Percentiles rank a stretch among this genome's conserved stretches.
Conservation (phyloP, 2,113 vertebrate genomes). For the Lagopus leucura region DNA sequence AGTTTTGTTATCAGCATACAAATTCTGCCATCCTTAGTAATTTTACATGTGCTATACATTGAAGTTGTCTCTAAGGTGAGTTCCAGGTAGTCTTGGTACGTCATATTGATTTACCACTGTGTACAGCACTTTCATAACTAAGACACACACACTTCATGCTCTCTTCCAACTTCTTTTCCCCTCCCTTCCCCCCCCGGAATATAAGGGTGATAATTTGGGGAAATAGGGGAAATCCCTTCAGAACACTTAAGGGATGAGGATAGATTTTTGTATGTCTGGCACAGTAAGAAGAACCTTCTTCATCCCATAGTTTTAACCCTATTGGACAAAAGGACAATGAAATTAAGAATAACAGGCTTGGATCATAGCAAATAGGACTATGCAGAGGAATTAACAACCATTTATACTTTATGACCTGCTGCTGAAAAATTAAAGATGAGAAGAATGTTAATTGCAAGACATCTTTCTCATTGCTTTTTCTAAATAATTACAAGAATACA, state of each 20-base stretch:
- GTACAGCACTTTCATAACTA: background rate
- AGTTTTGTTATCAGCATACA: background rate
- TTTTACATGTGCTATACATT: background rate
- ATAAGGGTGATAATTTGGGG: background rate
- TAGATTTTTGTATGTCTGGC: background rate
- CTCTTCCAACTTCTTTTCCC: background rate
- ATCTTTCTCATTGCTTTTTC: background rate
- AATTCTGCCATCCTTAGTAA: background rate
- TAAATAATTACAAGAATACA: background rate
- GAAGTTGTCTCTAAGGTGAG: background rate
- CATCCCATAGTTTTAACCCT: background rate
- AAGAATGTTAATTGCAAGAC: background rate
- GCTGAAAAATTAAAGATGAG: background rate
- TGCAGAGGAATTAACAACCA: background rate
- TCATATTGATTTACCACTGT: background rate
- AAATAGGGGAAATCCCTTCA: background rate
- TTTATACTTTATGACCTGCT: background rate
- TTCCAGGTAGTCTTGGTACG: background rate
- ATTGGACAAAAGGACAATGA: background rate
- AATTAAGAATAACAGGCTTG: background rate
- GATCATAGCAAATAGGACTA: background rate
- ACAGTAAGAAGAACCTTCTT: background rate
- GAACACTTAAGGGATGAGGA: background rate
- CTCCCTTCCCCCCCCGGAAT: no score
- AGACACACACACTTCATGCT: no score